Conservation (phyloP, 2,888 invertebrate genomes). For the Odontothrips loti region DNA sequence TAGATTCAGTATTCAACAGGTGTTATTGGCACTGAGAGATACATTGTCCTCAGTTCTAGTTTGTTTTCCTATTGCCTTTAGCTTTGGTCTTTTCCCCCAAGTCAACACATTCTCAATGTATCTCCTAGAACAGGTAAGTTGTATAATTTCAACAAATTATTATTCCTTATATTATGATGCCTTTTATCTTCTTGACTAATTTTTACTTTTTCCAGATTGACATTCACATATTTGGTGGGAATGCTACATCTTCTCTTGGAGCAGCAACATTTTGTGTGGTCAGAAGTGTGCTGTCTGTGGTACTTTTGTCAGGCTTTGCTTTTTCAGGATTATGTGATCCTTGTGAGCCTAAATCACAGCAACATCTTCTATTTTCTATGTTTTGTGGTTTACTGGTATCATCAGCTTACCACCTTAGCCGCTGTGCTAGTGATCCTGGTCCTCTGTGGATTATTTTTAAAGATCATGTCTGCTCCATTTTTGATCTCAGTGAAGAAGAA, state of each 20-base stretch:
- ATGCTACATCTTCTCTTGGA: slow-evolving; percentile 76
- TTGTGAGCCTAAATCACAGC: slow-evolving; percentile 75
- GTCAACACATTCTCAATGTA: slow-evolving; percentile 96
- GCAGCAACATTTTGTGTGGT: slow-evolving; percentile 79
- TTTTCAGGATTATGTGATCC: slow-evolving; percentile 81
- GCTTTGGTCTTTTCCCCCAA: slow-evolving; percentile 92
- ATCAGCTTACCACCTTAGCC: slow-evolving; percentile 85
- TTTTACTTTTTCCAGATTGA: slow-evolving; percentile 57
- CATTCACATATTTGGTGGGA: slow-evolving; percentile 86
- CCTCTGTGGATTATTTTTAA: slow-evolving; percentile 84
- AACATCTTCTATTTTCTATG: slow-evolving; percentile 90
- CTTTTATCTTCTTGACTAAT: slow-evolving; percentile 46
- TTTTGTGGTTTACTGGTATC: slow-evolving; percentile 87
- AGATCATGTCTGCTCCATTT: slow-evolving; percentile 65
- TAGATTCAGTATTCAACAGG: slow-evolving; percentile 55
- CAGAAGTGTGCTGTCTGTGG: slow-evolving; percentile 73
- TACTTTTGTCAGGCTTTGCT: slow-evolving; percentile 78
- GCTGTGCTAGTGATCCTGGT: slow-evolving; percentile 86
- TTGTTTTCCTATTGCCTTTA: slow-evolving; percentile 90
- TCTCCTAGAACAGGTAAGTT: slow-evolving; percentile 72
- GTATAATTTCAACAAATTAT: neutral
- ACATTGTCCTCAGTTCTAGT: slow-evolving; percentile 74
- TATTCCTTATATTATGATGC: neutral
- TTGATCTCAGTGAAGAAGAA: slow-evolving; percentile 37
- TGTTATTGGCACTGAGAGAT: slow-evolving; percentile 65